Evolutionary conservation across 2,888 invertebrate genomes (phyloP).

Genomic region (Metallyticus violacea): DNA sequence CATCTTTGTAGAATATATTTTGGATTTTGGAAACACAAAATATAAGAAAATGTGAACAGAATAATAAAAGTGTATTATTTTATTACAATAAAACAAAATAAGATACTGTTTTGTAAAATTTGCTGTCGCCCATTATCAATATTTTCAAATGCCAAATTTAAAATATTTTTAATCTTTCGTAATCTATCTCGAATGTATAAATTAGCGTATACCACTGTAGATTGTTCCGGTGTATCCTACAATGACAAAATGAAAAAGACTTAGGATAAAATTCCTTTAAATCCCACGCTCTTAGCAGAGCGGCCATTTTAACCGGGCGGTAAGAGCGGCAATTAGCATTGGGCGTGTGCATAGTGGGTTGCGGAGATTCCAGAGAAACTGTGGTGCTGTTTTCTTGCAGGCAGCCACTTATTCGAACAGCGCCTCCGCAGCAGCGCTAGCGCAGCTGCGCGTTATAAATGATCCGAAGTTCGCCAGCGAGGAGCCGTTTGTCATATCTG

Average conservation of each 20-base stretch:
- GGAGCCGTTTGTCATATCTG: constrained; percentile 47
- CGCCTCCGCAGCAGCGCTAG: background rate
- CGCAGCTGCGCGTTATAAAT: constrained; percentile 52
- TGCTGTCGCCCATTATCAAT: too few species aligned
- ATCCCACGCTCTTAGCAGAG: background rate
- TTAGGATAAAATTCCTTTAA: background rate
- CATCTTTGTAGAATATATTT: too few species aligned
- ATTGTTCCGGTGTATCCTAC: too few species aligned
- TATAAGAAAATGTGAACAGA: too few species aligned
- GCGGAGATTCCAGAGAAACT: background rate
- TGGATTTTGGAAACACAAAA: too few species aligned
- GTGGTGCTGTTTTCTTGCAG: background rate
- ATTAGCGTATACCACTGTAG: too few species aligned
- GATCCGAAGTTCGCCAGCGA: constrained; percentile 46
- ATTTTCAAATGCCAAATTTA: too few species aligned
- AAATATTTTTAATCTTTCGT: too few species aligned
- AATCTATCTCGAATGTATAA: too few species aligned
- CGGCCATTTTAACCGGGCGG: background rate
- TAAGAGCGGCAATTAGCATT: background rate
- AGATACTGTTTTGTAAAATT: too few species aligned
- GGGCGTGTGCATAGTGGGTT: background rate
- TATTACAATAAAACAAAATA: too few species aligned
- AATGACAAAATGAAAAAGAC: background rate
- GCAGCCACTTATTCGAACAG: background rate
- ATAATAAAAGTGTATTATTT: too few species aligned